Evolutionary conservation across 2,888 invertebrate genomes (phyloP).

Genomic region (Trilocha varians): DNA sequence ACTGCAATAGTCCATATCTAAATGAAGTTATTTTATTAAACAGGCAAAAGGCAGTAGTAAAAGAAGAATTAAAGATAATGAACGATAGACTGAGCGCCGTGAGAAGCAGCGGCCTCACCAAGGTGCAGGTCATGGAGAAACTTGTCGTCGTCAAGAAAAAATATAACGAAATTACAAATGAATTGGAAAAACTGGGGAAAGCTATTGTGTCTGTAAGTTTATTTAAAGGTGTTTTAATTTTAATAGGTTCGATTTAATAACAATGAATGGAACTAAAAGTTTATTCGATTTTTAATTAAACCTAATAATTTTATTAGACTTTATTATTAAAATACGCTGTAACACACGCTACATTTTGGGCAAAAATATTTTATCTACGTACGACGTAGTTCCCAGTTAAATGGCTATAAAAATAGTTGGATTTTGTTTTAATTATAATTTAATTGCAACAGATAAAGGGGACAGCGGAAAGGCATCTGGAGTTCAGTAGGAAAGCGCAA

Average conservation of each 20-base stretch:
- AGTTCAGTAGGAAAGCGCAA: constrained; percentile 50
- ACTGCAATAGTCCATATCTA: too few relatives aligned
- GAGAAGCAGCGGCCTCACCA: constrained; percentile 45
- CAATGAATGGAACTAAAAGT: too few relatives aligned
- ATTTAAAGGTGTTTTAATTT: too few relatives aligned
- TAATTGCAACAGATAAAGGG: constrained; percentile 36
- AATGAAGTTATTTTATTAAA: constrained; percentile 16
- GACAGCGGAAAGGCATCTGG: constrained; percentile 45
- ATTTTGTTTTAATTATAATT: too few relatives aligned
- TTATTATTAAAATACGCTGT: too few relatives aligned
- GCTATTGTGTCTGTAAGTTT: constrained; percentile 47
- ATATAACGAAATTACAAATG: constrained; percentile 30
- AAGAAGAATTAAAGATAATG: constrained; percentile 50
- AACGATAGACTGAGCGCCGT: constrained; percentile 51
- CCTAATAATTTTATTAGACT: too few relatives aligned
- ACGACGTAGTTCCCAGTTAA: too few relatives aligned
- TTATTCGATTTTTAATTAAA: too few relatives aligned
- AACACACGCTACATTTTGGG: too few relatives aligned
- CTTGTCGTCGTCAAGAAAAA: constrained; percentile 36
- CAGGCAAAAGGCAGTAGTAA: constrained; percentile 42
- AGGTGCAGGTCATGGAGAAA: constrained; percentile 40
- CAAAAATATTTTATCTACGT: too few relatives aligned
- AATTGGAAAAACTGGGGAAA: constrained; percentile 27
- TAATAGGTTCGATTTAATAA: too few relatives aligned
- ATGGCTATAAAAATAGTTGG: too few relatives aligned